Percentiles rank a stretch among this genome's conserved stretches.
These are phyloP conservation scores for Eristalinus sepulchralis DNA, from an alignment of 2,888 invertebrate species.

Conservation along the genomic window DNA sequence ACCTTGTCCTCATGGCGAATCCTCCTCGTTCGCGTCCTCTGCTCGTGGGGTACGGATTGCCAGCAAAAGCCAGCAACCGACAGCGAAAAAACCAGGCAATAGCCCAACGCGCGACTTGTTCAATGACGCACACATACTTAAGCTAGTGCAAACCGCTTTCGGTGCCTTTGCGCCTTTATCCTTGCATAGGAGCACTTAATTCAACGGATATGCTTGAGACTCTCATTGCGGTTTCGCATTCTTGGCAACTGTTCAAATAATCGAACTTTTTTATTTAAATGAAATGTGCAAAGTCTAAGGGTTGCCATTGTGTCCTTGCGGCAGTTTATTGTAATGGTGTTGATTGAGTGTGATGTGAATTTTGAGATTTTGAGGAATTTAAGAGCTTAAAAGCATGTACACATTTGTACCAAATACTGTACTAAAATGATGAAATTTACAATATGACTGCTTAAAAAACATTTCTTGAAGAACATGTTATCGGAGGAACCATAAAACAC, in stretches of 20 bases:
- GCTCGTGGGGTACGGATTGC: constrained; percentile 43
- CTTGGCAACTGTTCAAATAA: constrained; percentile 32
- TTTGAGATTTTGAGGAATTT: background rate
- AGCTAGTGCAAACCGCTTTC: background rate
- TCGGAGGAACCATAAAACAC: no score
- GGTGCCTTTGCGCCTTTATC: background rate
- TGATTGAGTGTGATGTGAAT: background rate
- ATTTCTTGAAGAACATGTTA: no score
- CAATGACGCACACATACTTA: background rate
- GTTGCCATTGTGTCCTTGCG: background rate
- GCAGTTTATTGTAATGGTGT: background rate
- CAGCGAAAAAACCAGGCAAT: no score
- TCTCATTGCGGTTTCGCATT: background rate
- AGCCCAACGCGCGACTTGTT: background rate
- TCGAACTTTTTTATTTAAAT: constrained; percentile 11
- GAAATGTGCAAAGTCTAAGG: background rate
- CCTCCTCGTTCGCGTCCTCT: constrained; percentile 5
- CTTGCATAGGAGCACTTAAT: constrained; percentile 3
- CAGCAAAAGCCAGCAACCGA: background rate
- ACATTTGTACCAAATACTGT: no score
- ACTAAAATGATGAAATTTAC: no score
- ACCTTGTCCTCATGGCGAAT: constrained; percentile 58
- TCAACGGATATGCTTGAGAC: constrained; percentile 11
- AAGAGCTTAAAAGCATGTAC: background rate
- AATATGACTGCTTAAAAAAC: no score